Evolutionary conservation across 2,113 vertebrate species (phyloP), one percentile per base, ranked within the genome.

Genomic region (Otus sunia): DNA sequence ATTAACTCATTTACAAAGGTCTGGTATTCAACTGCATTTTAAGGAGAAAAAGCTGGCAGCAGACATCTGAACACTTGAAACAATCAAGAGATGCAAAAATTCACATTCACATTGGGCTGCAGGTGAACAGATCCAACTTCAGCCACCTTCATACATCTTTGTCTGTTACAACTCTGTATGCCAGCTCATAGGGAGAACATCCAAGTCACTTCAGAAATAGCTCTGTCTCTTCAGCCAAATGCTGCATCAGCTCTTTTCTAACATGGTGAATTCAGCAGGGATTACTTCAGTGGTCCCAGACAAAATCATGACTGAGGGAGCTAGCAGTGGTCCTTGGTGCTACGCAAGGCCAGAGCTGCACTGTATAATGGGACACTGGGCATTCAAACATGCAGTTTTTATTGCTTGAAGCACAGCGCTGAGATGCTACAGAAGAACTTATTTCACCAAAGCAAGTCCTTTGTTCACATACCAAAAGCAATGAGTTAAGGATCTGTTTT

Each of bases 131-230:
- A 37, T 50, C 34, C 27, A 76, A n/a, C 47, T 47, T 63, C 47
- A 62, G 56, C 37, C 64, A 87, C 72, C 73, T 86, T 77, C 56
- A 27, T 41, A 21, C 7, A 63, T 37, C 47, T 78, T 71, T 41
- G 36, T 7, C n/a, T 78, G 37, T 47, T n/a, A 81, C 27, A 89
- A 49, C 23, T 20, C 45, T 47, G 45, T 47, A 19, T 87, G 86
- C 68, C 91, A 95, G 68, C 64, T 89, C n/a, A 19, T 17, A 43
- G 71, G 0, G 5, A 75, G 89, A 84, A 67, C 91, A 89, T 67
- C 80, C 86, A 95, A 91, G 76, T 30, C 32, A 25, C 76, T 80
- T 84, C 89, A 96, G 76, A 91, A 96, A 95, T 52, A 96, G 83
- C 83, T 89, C 52, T 26, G 22, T 18, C 79, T 71, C 50, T 62